These are phyloP conservation scores for Martes martes DNA, from an alignment of 2,113 vertebrate species.

Conservation along the genomic window DNA sequence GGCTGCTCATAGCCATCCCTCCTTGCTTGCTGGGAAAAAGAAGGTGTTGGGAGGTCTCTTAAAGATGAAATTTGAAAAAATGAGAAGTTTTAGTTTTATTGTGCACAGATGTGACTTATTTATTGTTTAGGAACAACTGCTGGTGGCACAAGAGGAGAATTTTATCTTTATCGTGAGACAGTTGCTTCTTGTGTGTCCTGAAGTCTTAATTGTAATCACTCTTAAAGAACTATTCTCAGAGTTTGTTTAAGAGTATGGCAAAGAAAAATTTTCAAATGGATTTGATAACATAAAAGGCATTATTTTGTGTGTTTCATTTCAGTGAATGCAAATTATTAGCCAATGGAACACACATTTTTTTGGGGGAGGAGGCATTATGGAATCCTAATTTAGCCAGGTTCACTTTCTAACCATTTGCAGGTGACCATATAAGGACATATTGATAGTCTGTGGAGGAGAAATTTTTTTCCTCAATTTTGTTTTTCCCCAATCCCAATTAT, in stretches of 20 bases:
- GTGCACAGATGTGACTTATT: neutral
- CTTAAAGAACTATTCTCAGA: neutral
- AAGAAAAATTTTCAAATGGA: neutral
- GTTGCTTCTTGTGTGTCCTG: neutral
- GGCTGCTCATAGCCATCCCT: neutral
- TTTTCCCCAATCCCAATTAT: neutral
- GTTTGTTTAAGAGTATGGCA: neutral
- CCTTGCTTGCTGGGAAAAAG: neutral
- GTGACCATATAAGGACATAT: neutral
- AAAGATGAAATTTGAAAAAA: neutral
- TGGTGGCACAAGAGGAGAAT: neutral
- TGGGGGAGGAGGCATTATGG: neutral
- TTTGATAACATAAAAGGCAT: neutral
- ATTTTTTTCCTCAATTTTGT: neutral
- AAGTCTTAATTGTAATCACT: neutral
- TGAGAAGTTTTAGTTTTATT: neutral
- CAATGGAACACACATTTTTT: neutral
- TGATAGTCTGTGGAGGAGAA: neutral
- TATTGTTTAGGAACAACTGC: neutral
- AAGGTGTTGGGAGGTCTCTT: neutral
- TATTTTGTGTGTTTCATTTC: conserved; percentile 24
- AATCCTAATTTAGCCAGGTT: conserved; percentile 25
- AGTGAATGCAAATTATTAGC: neutral
- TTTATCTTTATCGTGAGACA: neutral
- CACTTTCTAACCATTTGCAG: neutral